phyloP scores from a whole-genome alignment of 2,113 vertebrate species.

The Potamarius usumacintae region DNA sequence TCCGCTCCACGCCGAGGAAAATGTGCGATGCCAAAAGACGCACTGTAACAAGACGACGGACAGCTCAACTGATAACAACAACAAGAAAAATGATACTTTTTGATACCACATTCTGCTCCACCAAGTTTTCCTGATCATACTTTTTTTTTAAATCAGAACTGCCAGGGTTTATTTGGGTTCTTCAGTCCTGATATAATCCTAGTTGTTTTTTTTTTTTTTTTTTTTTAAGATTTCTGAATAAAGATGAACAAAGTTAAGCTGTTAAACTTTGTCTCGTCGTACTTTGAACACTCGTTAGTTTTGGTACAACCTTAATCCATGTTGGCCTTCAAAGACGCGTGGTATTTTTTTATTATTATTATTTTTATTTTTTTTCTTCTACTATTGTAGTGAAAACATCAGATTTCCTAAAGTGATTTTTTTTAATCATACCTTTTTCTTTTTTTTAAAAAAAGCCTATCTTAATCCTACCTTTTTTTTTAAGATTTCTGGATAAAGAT shows the following conservation, averaged over 20 bases:
- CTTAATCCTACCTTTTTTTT: no score
- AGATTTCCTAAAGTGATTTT: no score
- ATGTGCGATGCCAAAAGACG: conserved; percentile 54
- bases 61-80: conserved; percentile 28
- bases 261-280: neutral
- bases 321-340: neutral
- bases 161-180: neutral
- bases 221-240: neutral
- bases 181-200: neutral
- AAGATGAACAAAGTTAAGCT: neutral
- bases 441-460: no score
- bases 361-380: no score
- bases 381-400: no score
- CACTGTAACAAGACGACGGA: conserved; percentile 49
- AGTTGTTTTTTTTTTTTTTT: accelerated
- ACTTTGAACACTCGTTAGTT: neutral
- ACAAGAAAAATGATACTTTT: conserved; percentile 35
- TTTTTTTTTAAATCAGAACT: conserved; percentile 1
- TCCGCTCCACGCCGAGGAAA: conserved; percentile 45
- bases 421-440: no score
- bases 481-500: no score
- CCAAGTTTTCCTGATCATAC: conserved; percentile 21
- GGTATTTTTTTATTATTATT: no score
- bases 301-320: neutral
- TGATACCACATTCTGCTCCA: conserved; percentile 35